phyloP scores from a whole-genome alignment of 2,113 vertebrate species.

The Bubalus kerabau region DNA sequence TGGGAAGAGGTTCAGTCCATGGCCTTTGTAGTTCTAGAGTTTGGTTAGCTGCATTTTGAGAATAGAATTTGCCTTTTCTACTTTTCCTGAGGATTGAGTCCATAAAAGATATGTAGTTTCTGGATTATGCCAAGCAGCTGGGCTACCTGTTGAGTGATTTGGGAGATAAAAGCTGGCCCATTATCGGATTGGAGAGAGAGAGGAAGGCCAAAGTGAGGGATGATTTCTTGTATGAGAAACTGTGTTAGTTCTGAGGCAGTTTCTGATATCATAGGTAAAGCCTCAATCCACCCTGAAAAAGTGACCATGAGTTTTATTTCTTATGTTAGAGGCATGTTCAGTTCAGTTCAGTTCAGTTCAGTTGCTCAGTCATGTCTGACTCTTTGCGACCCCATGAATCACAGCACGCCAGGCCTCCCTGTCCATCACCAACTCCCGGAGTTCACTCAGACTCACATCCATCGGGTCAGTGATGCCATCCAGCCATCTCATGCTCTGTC shows the following conservation, averaged over 20 bases:
- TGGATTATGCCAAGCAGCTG: background rate
- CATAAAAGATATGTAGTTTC: background rate
- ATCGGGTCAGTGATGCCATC: too few species aligned
- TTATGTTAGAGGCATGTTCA: background rate
- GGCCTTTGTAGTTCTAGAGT: background rate
- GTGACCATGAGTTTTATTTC: background rate
- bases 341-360: too few species aligned
- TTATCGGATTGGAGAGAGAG: background rate
- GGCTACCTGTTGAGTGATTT: background rate
- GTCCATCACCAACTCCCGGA: too few species aligned
- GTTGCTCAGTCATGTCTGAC: too few species aligned
- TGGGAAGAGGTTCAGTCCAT: background rate
- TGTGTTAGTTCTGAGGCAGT: background rate
- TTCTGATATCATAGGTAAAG: background rate
- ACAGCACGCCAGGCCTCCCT: too few species aligned
- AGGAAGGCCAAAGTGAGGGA: background rate
- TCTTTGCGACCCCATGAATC: too few species aligned
- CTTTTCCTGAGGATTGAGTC: background rate
- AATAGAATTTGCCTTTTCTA: background rate
- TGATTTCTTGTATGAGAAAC: background rate
- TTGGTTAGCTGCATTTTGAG: background rate
- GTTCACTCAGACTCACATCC: too few species aligned
- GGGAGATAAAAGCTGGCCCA: background rate
- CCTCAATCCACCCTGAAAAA: background rate
- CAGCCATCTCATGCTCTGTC: too few species aligned